Conservation (phyloP, 2,113 vertebrate genomes). For the Syngnathus typhle region DNA sequence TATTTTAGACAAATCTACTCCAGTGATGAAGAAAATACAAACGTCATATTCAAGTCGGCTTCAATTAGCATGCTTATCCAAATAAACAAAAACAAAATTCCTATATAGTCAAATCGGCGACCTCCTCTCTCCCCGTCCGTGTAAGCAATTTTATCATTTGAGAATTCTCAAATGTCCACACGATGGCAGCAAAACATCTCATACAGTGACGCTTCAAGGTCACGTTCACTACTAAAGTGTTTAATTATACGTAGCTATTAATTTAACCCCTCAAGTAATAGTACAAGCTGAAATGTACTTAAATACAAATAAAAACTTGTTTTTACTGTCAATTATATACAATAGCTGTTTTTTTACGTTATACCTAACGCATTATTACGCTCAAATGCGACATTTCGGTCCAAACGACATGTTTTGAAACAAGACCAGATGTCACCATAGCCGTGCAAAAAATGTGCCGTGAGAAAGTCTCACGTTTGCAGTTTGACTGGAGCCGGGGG, state of each 20-base stretch:
- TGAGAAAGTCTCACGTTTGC: conserved; percentile 14
- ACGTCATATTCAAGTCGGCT: too few species aligned
- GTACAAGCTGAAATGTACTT: neutral
- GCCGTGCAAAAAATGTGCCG: neutral
- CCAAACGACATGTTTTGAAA: neutral
- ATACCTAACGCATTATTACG: too few species aligned
- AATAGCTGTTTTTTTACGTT: neutral
- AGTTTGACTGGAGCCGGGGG: conserved; percentile 20
- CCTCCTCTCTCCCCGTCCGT: too few species aligned
- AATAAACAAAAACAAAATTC: too few species aligned
- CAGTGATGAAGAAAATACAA: neutral
- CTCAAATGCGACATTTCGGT: neutral
- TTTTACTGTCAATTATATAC: neutral
- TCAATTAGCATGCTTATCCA: too few species aligned
- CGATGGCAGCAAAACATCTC: neutral
- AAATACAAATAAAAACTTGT: neutral
- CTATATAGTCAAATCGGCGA: too few species aligned
- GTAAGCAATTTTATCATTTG: neutral
- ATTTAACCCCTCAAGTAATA: too few species aligned
- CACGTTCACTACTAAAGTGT: too few species aligned
- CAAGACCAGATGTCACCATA: neutral
- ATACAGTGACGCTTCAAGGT: too few species aligned
- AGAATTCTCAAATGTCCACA: neutral
- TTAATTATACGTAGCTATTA: too few species aligned
- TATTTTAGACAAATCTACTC: neutral